These are phyloP conservation scores for Seira ritae DNA, from an alignment of 2,888 invertebrate genomes.

Conservation along the genomic window DNA sequence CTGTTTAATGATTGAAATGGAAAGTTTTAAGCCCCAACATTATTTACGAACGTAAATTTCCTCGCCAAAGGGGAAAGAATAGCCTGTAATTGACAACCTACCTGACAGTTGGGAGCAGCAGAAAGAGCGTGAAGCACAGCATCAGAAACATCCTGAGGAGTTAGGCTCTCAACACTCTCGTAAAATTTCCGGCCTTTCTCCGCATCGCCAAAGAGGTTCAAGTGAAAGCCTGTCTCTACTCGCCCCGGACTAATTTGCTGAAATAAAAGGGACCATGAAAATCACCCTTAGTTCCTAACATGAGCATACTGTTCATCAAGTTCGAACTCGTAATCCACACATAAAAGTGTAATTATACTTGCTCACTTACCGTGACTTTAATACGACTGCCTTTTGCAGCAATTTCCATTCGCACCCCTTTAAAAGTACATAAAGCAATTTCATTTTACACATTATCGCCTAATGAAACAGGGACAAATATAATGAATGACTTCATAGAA, in stretches of 20 bases:
- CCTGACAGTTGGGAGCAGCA: slow-evolving; percentile 80
- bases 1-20: slow-evolving; percentile 18
- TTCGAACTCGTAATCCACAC: too few relatives aligned
- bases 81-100: slow-evolving; percentile 71
- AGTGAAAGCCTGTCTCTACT: slow-evolving; percentile 69
- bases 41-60: slow-evolving; percentile 12
- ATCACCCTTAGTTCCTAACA: not conserved
- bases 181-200: slow-evolving; percentile 75
- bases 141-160: slow-evolving; percentile 80
- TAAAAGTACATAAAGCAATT: not conserved
- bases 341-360: not conserved
- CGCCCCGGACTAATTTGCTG: slow-evolving; percentile 73
- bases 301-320: not conserved
- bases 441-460: too few relatives aligned
- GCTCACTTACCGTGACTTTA: slow-evolving; percentile 74
- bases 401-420: slow-evolving; percentile 78
- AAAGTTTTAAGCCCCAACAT: too few relatives aligned
- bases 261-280: not conserved
- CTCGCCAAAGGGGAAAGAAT: not conserved
- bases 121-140: slow-evolving; percentile 81
- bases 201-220: slow-evolving; percentile 53
- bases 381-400: slow-evolving; percentile 76
- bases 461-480: too few relatives aligned
- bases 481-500: too few relatives aligned
- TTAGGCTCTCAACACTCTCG: slow-evolving; percentile 76